Percentiles rank a stretch among this genome's conserved stretches.
Evolutionary conservation across 2,797 vertebrate species (phyloP).

Genomic region (Pseudochirops corinnae): DNA sequence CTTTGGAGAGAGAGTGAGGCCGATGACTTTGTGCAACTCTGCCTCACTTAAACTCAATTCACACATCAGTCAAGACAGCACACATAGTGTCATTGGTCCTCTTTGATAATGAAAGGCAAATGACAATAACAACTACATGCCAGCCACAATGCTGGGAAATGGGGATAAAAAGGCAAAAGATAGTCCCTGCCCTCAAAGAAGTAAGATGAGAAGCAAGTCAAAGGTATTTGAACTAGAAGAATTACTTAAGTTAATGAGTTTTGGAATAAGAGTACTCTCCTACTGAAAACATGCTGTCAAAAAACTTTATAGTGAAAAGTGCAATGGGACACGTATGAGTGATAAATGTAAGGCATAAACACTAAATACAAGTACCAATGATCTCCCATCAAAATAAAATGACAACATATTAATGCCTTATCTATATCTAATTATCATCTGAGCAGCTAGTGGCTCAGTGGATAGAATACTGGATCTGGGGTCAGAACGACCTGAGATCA

Average conservation of each 20-base stretch:
- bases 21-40: not conserved
- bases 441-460: too few relatives aligned
- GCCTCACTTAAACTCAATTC: not conserved
- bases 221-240: not conserved
- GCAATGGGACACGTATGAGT: not conserved
- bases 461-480: too few relatives aligned
- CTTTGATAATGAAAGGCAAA: not conserved
- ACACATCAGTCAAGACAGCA: not conserved
- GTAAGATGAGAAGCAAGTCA: not conserved
- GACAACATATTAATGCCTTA: not conserved
- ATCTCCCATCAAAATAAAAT: not conserved
- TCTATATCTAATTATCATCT: not conserved
- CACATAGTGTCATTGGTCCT: not conserved
- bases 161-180: not conserved
- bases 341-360: not conserved
- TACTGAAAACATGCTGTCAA: not conserved
- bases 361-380: not conserved
- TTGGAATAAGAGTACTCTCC: not conserved
- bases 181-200: not conserved
- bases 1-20: not conserved
- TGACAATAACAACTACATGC: not conserved
- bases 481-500: too few relatives aligned
- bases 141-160: not conserved
- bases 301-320: not conserved
- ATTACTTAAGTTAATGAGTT: not conserved